Evolutionary conservation across 1,140 invertebrate species (phyloP).

Genomic region (Drosophila oshimai): DNA sequence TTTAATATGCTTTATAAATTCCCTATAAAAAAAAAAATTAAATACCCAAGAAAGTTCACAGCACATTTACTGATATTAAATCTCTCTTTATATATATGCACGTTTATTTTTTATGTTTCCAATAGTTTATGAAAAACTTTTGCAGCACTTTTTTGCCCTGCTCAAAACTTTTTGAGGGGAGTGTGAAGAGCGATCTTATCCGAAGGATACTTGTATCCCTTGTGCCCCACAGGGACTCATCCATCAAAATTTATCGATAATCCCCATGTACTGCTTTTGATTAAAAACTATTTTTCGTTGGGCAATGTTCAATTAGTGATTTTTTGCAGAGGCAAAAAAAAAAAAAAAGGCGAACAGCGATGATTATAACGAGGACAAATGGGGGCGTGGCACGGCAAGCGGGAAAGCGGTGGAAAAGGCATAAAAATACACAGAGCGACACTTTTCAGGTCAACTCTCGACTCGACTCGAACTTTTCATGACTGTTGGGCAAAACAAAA

Average conservation of each 20-base stretch:
- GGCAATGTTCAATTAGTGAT: slow-evolving; percentile 44
- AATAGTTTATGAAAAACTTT: slow-evolving; percentile 37
- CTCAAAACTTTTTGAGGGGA: slow-evolving; percentile 5
- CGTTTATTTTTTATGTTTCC: not conserved
- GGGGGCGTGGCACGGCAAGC: not conserved
- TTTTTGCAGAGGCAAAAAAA: slow-evolving; percentile 30
- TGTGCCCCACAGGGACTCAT: not conserved
- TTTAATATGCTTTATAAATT: slow-evolving; percentile 71
- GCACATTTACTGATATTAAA: slow-evolving; percentile 30
- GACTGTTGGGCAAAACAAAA: slow-evolving; percentile 66
- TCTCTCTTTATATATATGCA: not conserved
- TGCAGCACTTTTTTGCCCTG: not conserved
- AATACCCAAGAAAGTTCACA: slow-evolving; percentile 16
- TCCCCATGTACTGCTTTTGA: not conserved
- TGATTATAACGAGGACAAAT: slow-evolving; percentile 13
- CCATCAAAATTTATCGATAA: slow-evolving; percentile 12
- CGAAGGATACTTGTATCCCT: not conserved
- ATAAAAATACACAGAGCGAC: slow-evolving; percentile 34
- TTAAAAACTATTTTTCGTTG: slow-evolving; percentile 3
- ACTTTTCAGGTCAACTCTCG: slow-evolving; percentile 72
- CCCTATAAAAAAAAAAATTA: slow-evolving; percentile 8
- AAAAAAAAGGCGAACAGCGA: not conserved
- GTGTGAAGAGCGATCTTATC: slow-evolving; percentile 8
- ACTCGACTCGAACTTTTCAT: slow-evolving; percentile 70
- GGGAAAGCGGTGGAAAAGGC: not conserved